Conservation (phyloP, 2,113 vertebrate species). For the Hystrix brachyura region DNA sequence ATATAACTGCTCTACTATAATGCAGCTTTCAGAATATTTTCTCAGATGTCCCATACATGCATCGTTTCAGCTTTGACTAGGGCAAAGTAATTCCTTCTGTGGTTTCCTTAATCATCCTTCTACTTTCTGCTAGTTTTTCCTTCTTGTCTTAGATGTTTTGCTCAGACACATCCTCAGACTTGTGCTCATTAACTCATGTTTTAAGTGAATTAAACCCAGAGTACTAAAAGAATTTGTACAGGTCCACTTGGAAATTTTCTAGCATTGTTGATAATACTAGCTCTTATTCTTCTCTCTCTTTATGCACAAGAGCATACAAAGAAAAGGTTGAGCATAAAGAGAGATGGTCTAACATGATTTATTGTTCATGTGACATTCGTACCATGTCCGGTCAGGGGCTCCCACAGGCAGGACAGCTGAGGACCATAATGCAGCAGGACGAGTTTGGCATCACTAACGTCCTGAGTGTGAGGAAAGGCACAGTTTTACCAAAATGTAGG, state of each 20-base stretch:
- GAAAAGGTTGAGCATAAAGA: background rate
- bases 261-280: background rate
- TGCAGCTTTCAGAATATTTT: background rate
- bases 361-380: constrained; percentile 21
- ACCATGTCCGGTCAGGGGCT: background rate
- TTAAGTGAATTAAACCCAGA: background rate
- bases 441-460: background rate
- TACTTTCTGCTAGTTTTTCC: background rate
- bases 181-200: background rate
- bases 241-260: background rate
- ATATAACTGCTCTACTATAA: background rate
- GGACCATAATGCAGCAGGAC: background rate
- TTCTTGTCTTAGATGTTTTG: background rate
- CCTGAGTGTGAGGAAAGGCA: background rate
- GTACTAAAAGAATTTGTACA: background rate
- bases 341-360: background rate
- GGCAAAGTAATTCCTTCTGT: background rate
- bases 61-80: background rate
- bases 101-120: background rate
- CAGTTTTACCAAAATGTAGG: background rate
- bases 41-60: background rate
- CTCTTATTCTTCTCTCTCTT: background rate
- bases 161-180: background rate
- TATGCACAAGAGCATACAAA: background rate
- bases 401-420: background rate